phyloP scores from a whole-genome alignment of 2,888 invertebrate species.

The Folsomia manolachei region DNA sequence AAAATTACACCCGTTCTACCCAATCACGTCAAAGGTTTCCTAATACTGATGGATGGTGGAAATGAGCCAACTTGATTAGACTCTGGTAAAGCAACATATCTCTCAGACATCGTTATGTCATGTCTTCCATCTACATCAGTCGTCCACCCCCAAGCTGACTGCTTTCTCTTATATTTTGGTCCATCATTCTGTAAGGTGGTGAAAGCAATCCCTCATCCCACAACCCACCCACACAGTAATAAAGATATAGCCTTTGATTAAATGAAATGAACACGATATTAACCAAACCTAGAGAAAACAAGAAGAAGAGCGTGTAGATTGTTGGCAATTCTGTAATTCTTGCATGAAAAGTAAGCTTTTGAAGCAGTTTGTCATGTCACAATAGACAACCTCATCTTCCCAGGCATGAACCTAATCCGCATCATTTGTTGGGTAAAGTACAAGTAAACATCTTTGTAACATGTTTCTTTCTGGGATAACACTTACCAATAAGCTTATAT shows the following conservation, averaged over 20 bases:
- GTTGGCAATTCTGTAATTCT: no score
- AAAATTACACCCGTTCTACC: not conserved
- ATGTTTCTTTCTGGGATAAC: no score
- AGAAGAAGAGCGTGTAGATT: no score
- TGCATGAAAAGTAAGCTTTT: no score
- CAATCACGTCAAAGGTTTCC: not conserved
- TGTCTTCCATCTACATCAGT: not conserved
- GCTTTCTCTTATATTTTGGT: not conserved
- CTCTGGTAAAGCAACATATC: not conserved
- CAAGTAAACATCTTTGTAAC: no score
- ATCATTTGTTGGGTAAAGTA: no score
- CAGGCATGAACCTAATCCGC: not conserved
- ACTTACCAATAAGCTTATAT: no score
- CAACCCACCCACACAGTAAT: not conserved
- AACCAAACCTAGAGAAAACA: no score
- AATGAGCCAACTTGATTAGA: not conserved
- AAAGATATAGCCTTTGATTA: not conserved
- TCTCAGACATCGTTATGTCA: no score
- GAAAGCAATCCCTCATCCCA: not conserved
- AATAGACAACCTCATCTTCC: not conserved
- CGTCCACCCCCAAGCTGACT: not conserved
- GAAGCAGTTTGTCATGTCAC: constrained; percentile 3
- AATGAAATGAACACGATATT: constrained; percentile 1
- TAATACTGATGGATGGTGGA: not conserved
- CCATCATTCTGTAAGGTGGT: not conserved